These are phyloP conservation scores for Pelecanus crispus DNA, from an alignment of 2,113 vertebrate genomes.

Conservation along the genomic window DNA sequence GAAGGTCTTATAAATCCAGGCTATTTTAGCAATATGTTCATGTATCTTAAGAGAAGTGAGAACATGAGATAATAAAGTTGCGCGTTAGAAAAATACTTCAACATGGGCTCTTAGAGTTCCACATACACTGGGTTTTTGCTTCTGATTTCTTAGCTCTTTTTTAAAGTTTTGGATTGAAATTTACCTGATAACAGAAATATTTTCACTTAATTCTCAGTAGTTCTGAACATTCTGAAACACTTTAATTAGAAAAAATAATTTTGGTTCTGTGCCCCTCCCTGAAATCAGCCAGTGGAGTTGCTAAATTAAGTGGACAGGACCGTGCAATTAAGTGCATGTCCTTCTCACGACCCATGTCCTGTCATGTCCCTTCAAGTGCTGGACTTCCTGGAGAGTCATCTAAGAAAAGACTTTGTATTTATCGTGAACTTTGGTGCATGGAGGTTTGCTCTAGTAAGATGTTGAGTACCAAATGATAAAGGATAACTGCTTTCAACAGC, in stretches of 20 bases:
- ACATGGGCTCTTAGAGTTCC: background rate
- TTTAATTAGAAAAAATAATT: background rate
- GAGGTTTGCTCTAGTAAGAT: background rate
- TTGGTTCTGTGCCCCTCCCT: background rate
- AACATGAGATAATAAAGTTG: background rate
- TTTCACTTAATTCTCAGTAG: background rate
- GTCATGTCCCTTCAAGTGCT: background rate
- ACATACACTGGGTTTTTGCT: background rate
- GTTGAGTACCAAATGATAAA: background rate
- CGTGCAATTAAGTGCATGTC: background rate
- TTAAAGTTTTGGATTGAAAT: background rate
- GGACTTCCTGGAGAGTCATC: background rate
- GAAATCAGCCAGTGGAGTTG: background rate
- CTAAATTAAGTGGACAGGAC: background rate
- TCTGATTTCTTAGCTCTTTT: background rate
- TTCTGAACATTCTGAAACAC: background rate
- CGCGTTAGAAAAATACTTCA: background rate
- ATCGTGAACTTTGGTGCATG: background rate
- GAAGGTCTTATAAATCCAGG: background rate
- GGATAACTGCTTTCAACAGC: background rate
- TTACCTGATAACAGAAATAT: background rate
- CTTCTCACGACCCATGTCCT: fast-evolving
- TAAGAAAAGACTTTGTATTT: background rate
- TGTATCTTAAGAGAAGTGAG: background rate
- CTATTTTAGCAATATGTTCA: background rate